Conservation (phyloP, 2,113 vertebrate species). For the Paratilapia polleni region DNA sequence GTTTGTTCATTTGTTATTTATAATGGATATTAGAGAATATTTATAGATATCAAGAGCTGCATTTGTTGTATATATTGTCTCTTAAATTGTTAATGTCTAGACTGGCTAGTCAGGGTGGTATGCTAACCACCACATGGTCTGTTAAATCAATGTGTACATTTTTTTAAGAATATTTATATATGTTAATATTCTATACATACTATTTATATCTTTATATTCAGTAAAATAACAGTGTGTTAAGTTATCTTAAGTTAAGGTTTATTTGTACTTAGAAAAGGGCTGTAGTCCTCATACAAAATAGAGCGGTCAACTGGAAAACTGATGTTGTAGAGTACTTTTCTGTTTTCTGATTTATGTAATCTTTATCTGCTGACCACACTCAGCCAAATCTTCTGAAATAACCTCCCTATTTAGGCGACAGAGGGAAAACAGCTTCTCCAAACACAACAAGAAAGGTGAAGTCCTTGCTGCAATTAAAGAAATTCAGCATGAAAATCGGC, state of each 20-base stretch:
- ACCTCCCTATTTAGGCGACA: background rate
- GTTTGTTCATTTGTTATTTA: background rate
- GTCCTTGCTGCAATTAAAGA: background rate
- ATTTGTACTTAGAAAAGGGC: no score
- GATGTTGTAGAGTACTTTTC: no score
- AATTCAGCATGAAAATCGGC: background rate
- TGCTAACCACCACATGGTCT: background rate
- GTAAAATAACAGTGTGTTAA: background rate
- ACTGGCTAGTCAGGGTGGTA: no score
- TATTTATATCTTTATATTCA: background rate
- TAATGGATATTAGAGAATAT: background rate
- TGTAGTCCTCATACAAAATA: background rate
- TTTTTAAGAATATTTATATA: background rate
- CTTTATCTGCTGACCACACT: no score
- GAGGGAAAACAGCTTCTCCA: background rate
- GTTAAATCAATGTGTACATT: background rate
- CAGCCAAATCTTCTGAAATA: no score
- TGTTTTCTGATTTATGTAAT: no score
- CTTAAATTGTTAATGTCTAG: no score
- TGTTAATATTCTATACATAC: background rate
- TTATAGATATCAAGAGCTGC: background rate
- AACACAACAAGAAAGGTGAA: background rate
- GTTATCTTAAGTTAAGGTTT: no score
- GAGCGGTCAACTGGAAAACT: no score
- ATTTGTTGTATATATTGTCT: background rate